A percentile compares a stretch with the other conserved stretches of the same genome.
phyloP scores from a whole-genome alignment of 2,888 invertebrate genomes.

The Cephus rjabovi region DNA sequence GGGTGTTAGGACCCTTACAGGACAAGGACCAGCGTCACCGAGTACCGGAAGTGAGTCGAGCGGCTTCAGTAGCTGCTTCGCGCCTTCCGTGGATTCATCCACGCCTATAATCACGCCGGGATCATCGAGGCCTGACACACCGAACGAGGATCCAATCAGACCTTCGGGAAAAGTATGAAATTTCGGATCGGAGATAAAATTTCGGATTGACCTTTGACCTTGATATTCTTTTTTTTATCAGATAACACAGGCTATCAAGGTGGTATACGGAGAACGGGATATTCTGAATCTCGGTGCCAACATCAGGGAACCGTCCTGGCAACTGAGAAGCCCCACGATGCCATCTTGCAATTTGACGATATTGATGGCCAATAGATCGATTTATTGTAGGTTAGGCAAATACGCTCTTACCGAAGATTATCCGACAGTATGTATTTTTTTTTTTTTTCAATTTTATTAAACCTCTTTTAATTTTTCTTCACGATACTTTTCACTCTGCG shows the following conservation, averaged over 20 bases:
- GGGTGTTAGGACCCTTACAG: slow-evolving; percentile 34
- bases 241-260: slow-evolving; percentile 41
- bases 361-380: slow-evolving; percentile 74
- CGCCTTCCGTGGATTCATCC: slow-evolving; percentile 70
- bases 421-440: slow-evolving; percentile 65
- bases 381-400: slow-evolving; percentile 72
- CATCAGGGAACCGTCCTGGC: slow-evolving; percentile 70
- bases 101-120: slow-evolving; percentile 32
- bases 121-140: slow-evolving; percentile 39
- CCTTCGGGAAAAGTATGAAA: background rate
- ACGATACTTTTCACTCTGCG: no score
- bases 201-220: background rate
- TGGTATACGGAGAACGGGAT: slow-evolving; percentile 70
- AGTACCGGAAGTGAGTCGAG: slow-evolving; percentile 71
- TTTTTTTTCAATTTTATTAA: background rate
- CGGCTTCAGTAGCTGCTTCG: slow-evolving; percentile 72
- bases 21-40: slow-evolving; percentile 68
- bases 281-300: slow-evolving; percentile 73
- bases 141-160: slow-evolving; percentile 20
- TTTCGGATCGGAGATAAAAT: no score
- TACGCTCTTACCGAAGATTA: slow-evolving; percentile 72
- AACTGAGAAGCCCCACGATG: slow-evolving; percentile 70
- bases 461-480: no score
- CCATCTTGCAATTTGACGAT: slow-evolving; percentile 71
- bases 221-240: slow-evolving; percentile 15